Percentiles rank a stretch among this genome's conserved stretches.
Evolutionary conservation across 2,797 vertebrate genomes (phyloP).

Genomic region (Helicolenus hilgendorfi): DNA sequence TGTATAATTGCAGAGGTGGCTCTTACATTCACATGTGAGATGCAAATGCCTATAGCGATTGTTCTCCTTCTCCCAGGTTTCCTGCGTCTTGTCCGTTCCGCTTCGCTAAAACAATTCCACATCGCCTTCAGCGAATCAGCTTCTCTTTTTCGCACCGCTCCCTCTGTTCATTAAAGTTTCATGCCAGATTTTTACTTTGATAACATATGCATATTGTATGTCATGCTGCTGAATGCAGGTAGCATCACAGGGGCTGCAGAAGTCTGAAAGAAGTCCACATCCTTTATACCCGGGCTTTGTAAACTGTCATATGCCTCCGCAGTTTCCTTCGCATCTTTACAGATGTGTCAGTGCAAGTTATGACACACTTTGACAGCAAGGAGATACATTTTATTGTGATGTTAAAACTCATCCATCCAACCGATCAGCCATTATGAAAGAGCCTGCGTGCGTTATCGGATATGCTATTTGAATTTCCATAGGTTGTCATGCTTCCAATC

Average conservation of each 20-base stretch:
- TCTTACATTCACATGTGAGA: conserved; percentile 78
- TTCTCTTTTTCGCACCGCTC: conserved; percentile 71
- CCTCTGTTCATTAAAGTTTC: conserved; percentile 88
- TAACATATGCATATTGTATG: conserved; percentile 89
- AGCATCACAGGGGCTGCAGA: conserved; percentile 63
- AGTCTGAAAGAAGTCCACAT: conserved; percentile 46
- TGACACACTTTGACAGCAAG: conserved; percentile 46
- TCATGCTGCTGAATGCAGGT: conserved; percentile 75
- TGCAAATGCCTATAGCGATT: conserved; percentile 79
- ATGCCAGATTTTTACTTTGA: conserved; percentile 89
- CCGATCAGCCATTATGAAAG: conserved; percentile 44
- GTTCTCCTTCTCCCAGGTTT: conserved; percentile 81
- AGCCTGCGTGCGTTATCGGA: conserved; percentile 41
- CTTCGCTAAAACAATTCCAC: conserved; percentile 88
- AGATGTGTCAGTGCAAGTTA: conserved; percentile 53
- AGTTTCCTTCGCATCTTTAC: conserved; percentile 38
- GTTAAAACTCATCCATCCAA: conserved; percentile 64
- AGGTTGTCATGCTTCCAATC: conserved; percentile 47
- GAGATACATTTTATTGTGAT: conserved; percentile 59
- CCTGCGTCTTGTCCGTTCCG: conserved; percentile 76
- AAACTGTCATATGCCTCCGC: conserved; percentile 36
- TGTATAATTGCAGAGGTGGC: conserved; percentile 82
- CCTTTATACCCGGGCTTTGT: conserved; percentile 40
- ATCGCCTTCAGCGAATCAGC: conserved; percentile 83
- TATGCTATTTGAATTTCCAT: conserved; percentile 74